Conservation (phyloP, 2,888 invertebrate species). For the Hymenopus coronatus region DNA sequence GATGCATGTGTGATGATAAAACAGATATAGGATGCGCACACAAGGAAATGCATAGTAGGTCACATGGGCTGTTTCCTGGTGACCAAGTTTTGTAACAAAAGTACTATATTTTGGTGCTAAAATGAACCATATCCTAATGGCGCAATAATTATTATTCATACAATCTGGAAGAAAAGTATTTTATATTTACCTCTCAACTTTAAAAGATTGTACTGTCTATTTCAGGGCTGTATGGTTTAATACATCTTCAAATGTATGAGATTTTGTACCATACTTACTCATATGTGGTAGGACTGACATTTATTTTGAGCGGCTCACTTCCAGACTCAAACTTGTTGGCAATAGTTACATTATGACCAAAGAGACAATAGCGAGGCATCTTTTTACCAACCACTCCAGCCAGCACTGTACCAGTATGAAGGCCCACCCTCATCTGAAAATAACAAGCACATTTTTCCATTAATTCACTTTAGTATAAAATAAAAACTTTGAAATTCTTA, state of each 20-base stretch:
- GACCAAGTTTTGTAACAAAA: no score
- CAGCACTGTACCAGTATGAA: constrained; percentile 89
- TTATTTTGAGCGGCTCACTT: constrained; percentile 85
- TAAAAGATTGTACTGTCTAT: no score
- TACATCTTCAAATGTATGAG: neutral
- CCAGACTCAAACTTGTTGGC: constrained; percentile 96
- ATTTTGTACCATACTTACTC: constrained; percentile 61
- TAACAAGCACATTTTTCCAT: neutral
- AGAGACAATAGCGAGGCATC: constrained; percentile 91
- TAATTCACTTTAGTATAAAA: neutral
- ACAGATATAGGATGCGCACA: no score
- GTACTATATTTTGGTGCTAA: no score
- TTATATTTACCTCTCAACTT: no score
- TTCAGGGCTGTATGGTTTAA: neutral
- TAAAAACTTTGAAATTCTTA: no score
- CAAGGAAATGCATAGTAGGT: no score
- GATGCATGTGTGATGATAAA: no score
- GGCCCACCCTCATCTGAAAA: constrained; percentile 86
- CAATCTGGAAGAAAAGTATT: no score
- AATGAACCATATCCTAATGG: no score
- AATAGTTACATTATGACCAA: constrained; percentile 91
- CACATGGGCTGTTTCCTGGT: no score
- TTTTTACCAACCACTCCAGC: constrained; percentile 94
- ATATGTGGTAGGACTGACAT: constrained; percentile 90
- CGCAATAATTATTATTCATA: no score